Conservation (phyloP, 2,113 vertebrate genomes). For the Rhabdomys dilectus region DNA sequence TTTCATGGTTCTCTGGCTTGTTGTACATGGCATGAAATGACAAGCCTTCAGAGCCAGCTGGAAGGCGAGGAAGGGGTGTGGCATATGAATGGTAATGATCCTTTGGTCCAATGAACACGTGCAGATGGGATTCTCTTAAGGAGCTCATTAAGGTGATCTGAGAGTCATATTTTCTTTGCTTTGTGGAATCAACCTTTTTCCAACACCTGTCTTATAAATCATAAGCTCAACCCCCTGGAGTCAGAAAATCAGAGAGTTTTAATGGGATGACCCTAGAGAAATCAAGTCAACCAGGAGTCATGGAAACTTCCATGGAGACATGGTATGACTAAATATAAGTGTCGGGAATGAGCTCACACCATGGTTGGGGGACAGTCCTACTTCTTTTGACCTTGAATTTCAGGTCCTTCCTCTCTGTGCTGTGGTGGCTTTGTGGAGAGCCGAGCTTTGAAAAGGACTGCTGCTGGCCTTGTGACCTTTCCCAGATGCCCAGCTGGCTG, state of each 20-base stretch:
- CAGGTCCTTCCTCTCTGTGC: too few species aligned
- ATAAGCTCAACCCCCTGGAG: background rate
- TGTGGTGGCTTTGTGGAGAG: accelerated
- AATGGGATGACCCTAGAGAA: background rate
- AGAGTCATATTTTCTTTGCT: background rate
- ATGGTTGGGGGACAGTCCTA: background rate
- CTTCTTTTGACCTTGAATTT: background rate
- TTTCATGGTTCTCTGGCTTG: background rate
- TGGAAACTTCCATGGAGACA: background rate
- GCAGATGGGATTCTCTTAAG: too few species aligned
- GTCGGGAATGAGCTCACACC: too few species aligned
- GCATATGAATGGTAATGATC: background rate
- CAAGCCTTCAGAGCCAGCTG: background rate
- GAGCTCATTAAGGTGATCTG: background rate
- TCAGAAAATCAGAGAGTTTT: background rate
- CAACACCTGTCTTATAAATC: background rate
- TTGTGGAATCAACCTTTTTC: background rate
- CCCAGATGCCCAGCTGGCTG: background rate
- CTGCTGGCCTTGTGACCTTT: background rate
- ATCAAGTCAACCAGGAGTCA: background rate
- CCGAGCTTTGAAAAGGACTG: accelerated
- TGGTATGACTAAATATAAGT: background rate
- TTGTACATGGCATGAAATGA: background rate
- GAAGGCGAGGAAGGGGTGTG: background rate
- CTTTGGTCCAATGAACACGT: background rate